phyloP scores from a whole-genome alignment of 2,797 vertebrate species.

The Molossus alvarezi region DNA sequence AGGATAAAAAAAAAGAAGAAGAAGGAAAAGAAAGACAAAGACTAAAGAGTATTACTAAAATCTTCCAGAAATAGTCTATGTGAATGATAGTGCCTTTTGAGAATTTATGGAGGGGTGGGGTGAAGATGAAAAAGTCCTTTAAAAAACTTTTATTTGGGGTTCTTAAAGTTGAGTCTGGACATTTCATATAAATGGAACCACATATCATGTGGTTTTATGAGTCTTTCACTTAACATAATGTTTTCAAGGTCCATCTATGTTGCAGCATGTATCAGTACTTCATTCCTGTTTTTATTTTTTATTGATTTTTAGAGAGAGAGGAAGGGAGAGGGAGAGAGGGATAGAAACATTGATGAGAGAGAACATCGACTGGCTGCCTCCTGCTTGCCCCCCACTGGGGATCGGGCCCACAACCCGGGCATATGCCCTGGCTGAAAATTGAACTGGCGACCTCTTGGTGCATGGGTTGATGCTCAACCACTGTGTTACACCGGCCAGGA shows the following conservation, averaged over 20 bases:
- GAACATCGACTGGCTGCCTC: too few relatives aligned
- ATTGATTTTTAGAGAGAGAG: too few relatives aligned
- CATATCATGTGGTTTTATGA: background rate
- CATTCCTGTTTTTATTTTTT: background rate
- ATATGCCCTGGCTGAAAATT: too few relatives aligned
- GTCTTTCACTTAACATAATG: background rate
- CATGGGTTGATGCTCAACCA: too few relatives aligned
- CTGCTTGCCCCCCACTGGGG: too few relatives aligned
- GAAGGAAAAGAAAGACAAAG: background rate
- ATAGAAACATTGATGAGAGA: too few relatives aligned
- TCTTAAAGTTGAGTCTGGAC: conserved; percentile 7
- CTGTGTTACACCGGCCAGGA: too few relatives aligned
- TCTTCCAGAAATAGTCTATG: background rate
- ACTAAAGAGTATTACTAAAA: background rate
- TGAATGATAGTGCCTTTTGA: background rate
- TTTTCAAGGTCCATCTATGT: background rate
- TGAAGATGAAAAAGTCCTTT: conserved; percentile 10
- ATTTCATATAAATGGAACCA: background rate
- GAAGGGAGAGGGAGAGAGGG: too few relatives aligned
- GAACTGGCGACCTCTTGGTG: too few relatives aligned
- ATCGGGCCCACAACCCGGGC: too few relatives aligned
- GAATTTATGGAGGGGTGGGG: background rate
- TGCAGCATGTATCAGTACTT: background rate
- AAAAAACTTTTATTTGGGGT: conserved; percentile 13
- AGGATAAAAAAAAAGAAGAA: background rate